Evolutionary conservation across 2,113 vertebrate species (phyloP), one percentile per base, ranked within the genome.

Genomic region (Turdus rufiventris): DNA sequence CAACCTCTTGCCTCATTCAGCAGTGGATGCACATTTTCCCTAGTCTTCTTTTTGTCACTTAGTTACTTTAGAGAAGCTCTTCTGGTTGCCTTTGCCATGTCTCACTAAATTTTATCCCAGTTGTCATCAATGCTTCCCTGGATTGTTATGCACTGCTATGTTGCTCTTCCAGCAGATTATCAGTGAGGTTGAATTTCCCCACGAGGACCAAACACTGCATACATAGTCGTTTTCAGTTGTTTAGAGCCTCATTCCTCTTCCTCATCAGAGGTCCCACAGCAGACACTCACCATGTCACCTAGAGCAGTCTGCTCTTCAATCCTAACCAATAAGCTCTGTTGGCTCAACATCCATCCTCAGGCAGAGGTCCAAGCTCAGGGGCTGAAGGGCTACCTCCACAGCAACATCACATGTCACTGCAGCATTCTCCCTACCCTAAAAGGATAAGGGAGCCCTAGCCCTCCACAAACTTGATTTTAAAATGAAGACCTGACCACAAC

Each of bases 101-200:
- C 43, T 70, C 23, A 66, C 26, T 67, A 58, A 21, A 36, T 43
- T 76, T 43, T 36, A 48, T 38, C 18, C 42, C 51, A 86, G 20
- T 1, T 54, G 57, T 42, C 14, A 67, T 0, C 1, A 2, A 34
- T 40, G 24, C 8, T 75, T 29, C 63, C 65, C 34, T 26, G 33
- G 33, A 78, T 36, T 78, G 23, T 31, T 74, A 47, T 11, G 12
- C 3, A 12, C 14, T 18, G 21, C 18, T 72, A 10, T 12, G n/a
- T 9, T 68, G 40, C 7, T 54, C 15, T 12, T 67, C 8, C 58
- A 93, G 62, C 9, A 62, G 45, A 8, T 25, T 25, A 43, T 1
- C 0, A 0, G 14, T 53, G 53, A 8, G 8, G 18, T 1, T 31
- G 18, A 57, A 83, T 61, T 71, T 29, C n/a, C 14, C 33, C 67